Conservation (phyloP, 2,113 vertebrate species). For the Pseudois nayaur region DNA sequence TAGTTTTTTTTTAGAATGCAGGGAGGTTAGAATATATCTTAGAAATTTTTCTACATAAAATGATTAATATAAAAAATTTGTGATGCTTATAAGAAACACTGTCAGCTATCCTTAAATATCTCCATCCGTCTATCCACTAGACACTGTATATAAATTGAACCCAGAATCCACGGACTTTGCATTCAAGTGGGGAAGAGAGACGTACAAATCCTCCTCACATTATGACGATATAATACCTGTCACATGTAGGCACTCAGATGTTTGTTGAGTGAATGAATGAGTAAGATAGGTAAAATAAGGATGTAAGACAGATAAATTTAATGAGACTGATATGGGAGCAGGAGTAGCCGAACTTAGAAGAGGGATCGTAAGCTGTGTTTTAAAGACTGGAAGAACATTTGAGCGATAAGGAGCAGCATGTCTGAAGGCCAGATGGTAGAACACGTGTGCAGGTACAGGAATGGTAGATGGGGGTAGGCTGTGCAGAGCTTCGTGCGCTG, state of each 20-base stretch:
- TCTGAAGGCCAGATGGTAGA: neutral
- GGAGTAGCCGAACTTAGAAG: neutral
- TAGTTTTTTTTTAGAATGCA: neutral
- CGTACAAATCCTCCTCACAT: too few relatives aligned
- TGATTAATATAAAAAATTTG: neutral
- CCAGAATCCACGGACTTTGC: neutral
- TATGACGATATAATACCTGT: neutral
- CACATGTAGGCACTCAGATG: neutral
- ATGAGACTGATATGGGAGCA: neutral
- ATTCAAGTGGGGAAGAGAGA: neutral
- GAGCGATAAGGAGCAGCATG: neutral
- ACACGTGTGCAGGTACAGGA: neutral
- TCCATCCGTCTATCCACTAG: neutral
- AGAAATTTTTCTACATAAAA: neutral
- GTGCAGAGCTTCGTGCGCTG: neutral
- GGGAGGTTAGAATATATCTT: neutral
- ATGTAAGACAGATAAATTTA: neutral
- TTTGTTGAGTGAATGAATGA: neutral
- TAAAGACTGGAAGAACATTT: neutral
- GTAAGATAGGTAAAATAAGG: neutral
- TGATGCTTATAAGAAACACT: neutral
- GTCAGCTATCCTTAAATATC: neutral
- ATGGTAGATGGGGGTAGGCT: neutral
- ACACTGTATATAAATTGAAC: neutral
- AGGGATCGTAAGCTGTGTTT: neutral